Evolutionary conservation across 2,888 invertebrate species (phyloP), one percentile per base, ranked within the genome.

Genomic region (Apamea sordens): DNA sequence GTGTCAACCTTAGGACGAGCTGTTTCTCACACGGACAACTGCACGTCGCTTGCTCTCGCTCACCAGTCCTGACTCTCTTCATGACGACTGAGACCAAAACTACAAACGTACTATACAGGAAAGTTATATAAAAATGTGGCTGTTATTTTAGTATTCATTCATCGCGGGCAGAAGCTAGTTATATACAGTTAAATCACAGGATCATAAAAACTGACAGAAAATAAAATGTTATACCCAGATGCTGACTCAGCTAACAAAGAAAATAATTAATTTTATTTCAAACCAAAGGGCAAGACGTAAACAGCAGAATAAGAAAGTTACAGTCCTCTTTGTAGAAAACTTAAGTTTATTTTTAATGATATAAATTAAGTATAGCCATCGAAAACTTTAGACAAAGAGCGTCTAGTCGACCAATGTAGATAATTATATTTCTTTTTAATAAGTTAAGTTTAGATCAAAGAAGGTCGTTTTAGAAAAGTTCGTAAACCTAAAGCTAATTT

Each of bases 311-410:
- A 70, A 75, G 24, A 68, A 72, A 75, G 18, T 53, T 63, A 44
- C n/a, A 56, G 47, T 50, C 24, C 41, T 69, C 21, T 82, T 56
- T 82, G 47, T 63, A 24, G n/a, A 69, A 69, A 69, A 32, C 2
- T 36, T n/a, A 7, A 71, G 7, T 71, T 68, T 71, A 68, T 36
- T 76, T 82, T 76, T 53, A 41, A 18, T 24, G 24, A 69, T 41
- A 67, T 56, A 56, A 41, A 70, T 70, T 44, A 53, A 79, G 68
- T 50, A 70, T 53, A 65, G 18, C 21, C 50, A 72, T 64, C 47
- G 41, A 32, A 86, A 82, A 70, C 56, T 82, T 86, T 68, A 15
- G 1, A 69, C 53, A 86, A 75, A 50, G 73, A 65, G 15, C 18
- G 28, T 72, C 41, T 44, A 68, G 63, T 72, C 21, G 6, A 36